phyloP scores from a whole-genome alignment of 2,888 invertebrate species.

The Ptilodon capucinus region DNA sequence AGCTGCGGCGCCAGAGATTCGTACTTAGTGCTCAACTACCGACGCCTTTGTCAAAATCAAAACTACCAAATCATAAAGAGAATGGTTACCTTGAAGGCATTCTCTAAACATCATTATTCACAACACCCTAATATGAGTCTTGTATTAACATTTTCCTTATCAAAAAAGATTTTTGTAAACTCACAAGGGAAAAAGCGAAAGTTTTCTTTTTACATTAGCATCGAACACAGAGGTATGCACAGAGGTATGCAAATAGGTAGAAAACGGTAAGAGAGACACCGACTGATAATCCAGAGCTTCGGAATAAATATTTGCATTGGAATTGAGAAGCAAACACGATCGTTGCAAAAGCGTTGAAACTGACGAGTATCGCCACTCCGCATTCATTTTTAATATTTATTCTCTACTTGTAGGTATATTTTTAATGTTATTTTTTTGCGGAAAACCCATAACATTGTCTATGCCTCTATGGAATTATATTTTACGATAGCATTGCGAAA shows the following conservation, averaged over 20 bases:
- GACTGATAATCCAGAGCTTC: slow-evolving; percentile 42
- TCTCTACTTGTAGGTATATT: slow-evolving; percentile 23
- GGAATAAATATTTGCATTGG: slow-evolving; percentile 51
- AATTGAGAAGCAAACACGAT: slow-evolving; percentile 55
- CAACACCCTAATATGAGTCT: background rate
- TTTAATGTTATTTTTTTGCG: slow-evolving; percentile 12
- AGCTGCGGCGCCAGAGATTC: too few relatives aligned
- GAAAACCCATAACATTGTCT: too few relatives aligned
- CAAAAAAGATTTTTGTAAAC: background rate
- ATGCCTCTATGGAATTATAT: too few relatives aligned
- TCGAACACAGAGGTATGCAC: slow-evolving; percentile 27
- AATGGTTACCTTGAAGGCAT: too few relatives aligned
- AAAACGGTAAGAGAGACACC: slow-evolving; percentile 26
- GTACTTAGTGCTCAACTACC: too few relatives aligned
- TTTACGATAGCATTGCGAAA: too few relatives aligned
- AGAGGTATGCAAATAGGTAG: slow-evolving; percentile 33
- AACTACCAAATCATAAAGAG: too few relatives aligned
- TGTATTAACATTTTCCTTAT: background rate
- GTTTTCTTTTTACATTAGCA: slow-evolving; percentile 14
- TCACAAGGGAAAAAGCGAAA: background rate
- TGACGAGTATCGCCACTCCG: slow-evolving; percentile 40
- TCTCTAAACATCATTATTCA: too few relatives aligned
- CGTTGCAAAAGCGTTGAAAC: slow-evolving; percentile 32
- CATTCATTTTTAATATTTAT: slow-evolving; percentile 43
- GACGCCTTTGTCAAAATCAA: too few relatives aligned